Evolutionary conservation across 1,140 invertebrate species (phyloP), one percentile per base, ranked within the genome.

Genomic region (Onthophagus taurus): DNA sequence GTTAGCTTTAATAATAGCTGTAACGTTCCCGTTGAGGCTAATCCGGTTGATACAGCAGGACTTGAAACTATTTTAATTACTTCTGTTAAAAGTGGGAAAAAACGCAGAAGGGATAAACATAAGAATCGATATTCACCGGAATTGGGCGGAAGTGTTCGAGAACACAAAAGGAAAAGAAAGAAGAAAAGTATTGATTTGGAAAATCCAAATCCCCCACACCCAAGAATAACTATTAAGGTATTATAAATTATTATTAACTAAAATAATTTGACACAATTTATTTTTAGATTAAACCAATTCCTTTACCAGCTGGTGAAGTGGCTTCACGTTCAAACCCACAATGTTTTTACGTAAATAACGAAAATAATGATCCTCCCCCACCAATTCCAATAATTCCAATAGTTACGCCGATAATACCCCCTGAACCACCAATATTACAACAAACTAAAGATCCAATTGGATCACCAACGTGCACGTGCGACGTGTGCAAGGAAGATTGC

Each of bases 181-280:
- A 81, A 84, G 67, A 84, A 83, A 61, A 80, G 74, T 44, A 68
- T 81, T 18, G 80, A 85, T 57, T 60, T 76, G 30, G 75, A 79
- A 20, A 60, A 66, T 38, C 70, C 76, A 56, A 31, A 72, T 58
- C 66, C 71, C 58, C 66, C 66, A 60, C 79, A 79, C 69, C 77
- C 77, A 45, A 76, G 81, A 60, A 86, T 86, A 20, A 83, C 78
- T 21, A 83, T 85, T 44, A 84, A 83, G 67, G 82, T 85, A 67
- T 48, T 47, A 50, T 3, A 44, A 33, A 39, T 33, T 42, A 44
- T 49, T 39, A 8, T 24, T 30, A 9, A 16, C 41, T 45, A 19
- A 34, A 35, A 16, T 33, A 13, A 41, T 17, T 26, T 34, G 13
- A 21, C 31, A 12, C 7, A 18, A 9, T 11, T n/a, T 12, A 24